These are phyloP conservation scores for Nysson spinosus DNA, from an alignment of 2,888 invertebrate genomes.

Conservation along the genomic window DNA sequence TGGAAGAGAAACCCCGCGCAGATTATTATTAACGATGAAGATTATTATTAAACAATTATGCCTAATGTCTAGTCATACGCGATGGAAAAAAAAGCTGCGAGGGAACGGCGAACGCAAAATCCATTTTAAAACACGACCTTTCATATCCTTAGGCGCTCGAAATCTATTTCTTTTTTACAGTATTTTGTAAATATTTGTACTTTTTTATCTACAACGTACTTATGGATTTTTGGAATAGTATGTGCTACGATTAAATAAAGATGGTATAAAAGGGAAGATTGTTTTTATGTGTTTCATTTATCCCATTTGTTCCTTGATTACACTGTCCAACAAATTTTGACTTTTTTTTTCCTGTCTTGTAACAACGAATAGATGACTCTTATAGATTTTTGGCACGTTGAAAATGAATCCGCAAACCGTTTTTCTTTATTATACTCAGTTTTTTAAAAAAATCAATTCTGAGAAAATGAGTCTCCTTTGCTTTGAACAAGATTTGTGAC, in stretches of 20 bases:
- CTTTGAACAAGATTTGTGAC: no score
- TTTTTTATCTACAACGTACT: conserved; percentile 69
- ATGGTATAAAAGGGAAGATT: conserved; percentile 36
- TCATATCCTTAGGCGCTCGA: conserved; percentile 58
- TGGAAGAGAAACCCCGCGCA: conserved; percentile 10
- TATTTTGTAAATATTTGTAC: conserved; percentile 75
- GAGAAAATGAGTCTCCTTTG: no score
- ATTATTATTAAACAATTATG: conserved; percentile 51
- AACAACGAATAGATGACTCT: no score
- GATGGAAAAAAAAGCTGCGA: conserved; percentile 41
- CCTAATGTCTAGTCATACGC: conserved; percentile 61
- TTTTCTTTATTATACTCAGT: no score
- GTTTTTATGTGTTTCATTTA: background rate
- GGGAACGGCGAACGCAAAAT: conserved; percentile 51
- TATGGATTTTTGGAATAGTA: conserved; percentile 62
- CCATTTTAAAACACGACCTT: conserved; percentile 55
- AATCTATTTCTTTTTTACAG: conserved; percentile 62
- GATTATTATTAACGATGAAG: conserved; percentile 43
- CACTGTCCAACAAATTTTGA: no score
- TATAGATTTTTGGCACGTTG: no score
- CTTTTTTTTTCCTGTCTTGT: no score
- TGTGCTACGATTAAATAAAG: conserved; percentile 63
- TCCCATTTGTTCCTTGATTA: no score
- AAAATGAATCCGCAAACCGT: no score
- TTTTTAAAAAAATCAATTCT: no score